Evolutionary conservation across 2,888 invertebrate species (phyloP).

Genomic region (Parascotia fuliginaria): DNA sequence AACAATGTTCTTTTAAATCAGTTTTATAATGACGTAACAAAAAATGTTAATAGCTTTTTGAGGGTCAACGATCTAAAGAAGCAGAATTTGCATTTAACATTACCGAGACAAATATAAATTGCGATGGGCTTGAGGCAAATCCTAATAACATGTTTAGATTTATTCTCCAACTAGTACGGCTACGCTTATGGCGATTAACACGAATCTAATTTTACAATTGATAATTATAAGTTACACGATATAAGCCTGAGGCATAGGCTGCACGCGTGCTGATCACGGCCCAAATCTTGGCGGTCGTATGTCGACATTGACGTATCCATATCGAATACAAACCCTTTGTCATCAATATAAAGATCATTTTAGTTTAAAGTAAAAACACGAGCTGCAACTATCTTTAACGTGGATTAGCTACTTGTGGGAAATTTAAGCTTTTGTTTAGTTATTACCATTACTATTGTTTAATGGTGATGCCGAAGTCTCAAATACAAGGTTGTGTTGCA

Average conservation of each 20-base stretch:
- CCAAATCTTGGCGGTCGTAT: constrained; percentile 49
- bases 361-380: constrained; percentile 22
- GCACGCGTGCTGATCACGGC: constrained; percentile 49
- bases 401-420: constrained; percentile 62
- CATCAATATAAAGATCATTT: constrained; percentile 32
- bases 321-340: constrained; percentile 27
- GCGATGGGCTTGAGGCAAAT: constrained; percentile 12
- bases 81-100: constrained; percentile 19
- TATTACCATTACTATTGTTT: constrained; percentile 61
- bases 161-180: not conserved
- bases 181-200: constrained; percentile 18
- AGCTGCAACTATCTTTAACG: constrained; percentile 39
- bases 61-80: constrained; percentile 16
- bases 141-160: not conserved
- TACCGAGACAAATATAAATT: constrained; percentile 8
- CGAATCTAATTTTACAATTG: constrained; percentile 18
- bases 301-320: constrained; percentile 46
- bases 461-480: constrained; percentile 48
- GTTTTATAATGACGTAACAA: not conserved
- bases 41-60: not conserved
- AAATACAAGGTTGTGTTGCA: constrained; percentile 57
- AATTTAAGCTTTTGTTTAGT: constrained; percentile 61
- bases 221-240: constrained; percentile 25
- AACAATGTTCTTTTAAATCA: not conserved
- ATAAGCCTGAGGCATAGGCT: constrained; percentile 33